These are phyloP conservation scores for Baryphthengus martii DNA, from an alignment of 2,113 vertebrate genomes.

Conservation along the genomic window DNA sequence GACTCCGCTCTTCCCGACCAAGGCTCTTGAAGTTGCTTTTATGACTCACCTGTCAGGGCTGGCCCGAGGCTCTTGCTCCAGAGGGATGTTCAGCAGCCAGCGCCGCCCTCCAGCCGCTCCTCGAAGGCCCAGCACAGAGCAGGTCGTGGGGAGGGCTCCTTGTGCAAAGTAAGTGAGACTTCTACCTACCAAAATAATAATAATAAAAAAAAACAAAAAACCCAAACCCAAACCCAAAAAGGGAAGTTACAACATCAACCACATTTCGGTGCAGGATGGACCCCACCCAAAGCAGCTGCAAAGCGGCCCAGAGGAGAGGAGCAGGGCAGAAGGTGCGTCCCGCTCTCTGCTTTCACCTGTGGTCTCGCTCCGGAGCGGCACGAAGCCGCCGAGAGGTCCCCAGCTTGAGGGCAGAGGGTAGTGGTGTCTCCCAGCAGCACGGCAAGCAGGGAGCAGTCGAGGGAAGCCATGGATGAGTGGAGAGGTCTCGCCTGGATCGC, in stretches of 20 bases:
- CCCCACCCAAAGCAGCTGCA: constrained; percentile 42
- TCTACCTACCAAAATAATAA: constrained; percentile 22
- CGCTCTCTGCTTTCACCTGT: background rate
- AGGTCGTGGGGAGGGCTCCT: background rate
- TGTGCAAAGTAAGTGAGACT: background rate
- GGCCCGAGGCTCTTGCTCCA: background rate
- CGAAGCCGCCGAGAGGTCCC: background rate
- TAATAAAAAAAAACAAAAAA: no score
- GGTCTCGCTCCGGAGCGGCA: background rate
- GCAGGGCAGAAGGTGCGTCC: background rate
- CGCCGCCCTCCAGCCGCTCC: background rate
- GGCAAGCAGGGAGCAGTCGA: background rate
- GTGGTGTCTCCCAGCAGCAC: background rate
- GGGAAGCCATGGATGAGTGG: background rate
- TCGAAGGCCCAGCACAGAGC: background rate
- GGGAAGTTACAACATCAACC: constrained; percentile 62
- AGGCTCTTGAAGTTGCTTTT: background rate
- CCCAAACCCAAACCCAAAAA: no score
- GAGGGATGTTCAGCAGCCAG: background rate
- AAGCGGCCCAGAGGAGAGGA: background rate
- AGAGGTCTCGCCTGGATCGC: background rate
- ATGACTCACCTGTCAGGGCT: background rate
- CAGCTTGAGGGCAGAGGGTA: background rate
- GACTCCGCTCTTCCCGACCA: accelerated
- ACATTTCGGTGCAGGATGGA: background rate